Percentiles rank a stretch among this genome's conserved stretches.
These are phyloP conservation scores for Cecidostiba fungosa DNA, from an alignment of 2,888 invertebrate species.

Conservation along the genomic window DNA sequence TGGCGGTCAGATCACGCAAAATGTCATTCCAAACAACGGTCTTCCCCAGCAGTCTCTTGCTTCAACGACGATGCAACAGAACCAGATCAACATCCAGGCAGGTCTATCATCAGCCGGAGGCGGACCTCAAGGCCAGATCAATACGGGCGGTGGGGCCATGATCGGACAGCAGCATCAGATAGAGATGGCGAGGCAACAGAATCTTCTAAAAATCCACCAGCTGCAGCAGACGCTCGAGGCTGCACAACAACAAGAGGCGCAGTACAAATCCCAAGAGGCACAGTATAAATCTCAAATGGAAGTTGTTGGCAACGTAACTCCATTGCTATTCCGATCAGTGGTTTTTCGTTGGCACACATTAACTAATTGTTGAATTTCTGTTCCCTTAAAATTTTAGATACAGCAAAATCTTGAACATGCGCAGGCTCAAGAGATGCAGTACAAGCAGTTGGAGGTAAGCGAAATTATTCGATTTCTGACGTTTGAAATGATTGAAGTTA, in stretches of 20 bases:
- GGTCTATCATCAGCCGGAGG: conserved; percentile 74
- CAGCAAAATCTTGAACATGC: conserved; percentile 87
- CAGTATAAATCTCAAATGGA: conserved; percentile 90
- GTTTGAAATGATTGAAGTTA: not conserved
- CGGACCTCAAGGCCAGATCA: conserved; percentile 74
- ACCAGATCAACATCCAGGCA: conserved; percentile 76
- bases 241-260: conserved; percentile 89
- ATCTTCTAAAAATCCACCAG: conserved; percentile 89
- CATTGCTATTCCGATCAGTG: conserved; percentile 67
- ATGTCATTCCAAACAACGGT: conserved; percentile 80
- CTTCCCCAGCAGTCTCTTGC: conserved; percentile 75
- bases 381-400: conserved; percentile 75
- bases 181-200: conserved; percentile 89
- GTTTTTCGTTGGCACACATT: not conserved
- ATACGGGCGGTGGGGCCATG: conserved; percentile 69
- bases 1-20: conserved; percentile 83
- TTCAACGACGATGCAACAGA: conserved; percentile 71
- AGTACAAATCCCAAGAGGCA: conserved; percentile 88
- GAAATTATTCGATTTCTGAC: conserved; percentile 61
- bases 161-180: conserved; percentile 81
- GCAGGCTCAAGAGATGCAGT: conserved; percentile 91
- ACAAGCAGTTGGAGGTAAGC: conserved; percentile 87
- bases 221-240: conserved; percentile 90
- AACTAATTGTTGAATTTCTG: conserved; percentile 27
- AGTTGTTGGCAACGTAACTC: conserved; percentile 83